Evolutionary conservation across 2,797 vertebrate species (phyloP).

Genomic region (Paguma larvata): DNA sequence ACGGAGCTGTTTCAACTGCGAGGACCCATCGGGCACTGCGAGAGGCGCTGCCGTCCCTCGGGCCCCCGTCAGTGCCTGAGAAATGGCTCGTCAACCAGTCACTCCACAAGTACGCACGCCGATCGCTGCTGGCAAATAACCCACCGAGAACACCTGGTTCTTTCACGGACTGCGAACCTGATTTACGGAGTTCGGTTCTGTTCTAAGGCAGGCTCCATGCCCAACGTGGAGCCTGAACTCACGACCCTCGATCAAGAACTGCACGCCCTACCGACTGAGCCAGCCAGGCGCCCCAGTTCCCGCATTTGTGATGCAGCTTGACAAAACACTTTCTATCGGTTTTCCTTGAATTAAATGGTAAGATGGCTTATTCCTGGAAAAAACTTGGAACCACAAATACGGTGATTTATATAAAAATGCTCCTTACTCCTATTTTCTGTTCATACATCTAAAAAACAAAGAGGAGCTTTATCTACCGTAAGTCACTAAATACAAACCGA

Average conservation of each 20-base stretch:
- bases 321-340: not conserved
- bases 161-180: not conserved
- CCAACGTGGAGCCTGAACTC: too few species aligned
- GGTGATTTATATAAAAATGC: not conserved
- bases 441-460: not conserved
- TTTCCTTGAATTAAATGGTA: not conserved
- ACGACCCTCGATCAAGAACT: too few species aligned
- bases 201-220: too few species aligned
- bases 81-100: not conserved
- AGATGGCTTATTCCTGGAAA: not conserved
- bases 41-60: rapidly evolving
- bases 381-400: not conserved
- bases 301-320: too few species aligned
- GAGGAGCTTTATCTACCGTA: not conserved
- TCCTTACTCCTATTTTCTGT: not conserved
- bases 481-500: not conserved
- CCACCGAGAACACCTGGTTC: too few species aligned
- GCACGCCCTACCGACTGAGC: too few species aligned
- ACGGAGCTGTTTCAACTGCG: rapidly evolving
- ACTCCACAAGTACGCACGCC: too few species aligned
- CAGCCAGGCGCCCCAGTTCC: too few species aligned
- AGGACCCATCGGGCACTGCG: too few species aligned
- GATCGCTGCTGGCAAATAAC: not conserved
- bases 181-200: not conserved
- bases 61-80: rapidly evolving